Evolutionary conservation across 2,113 vertebrate species (phyloP), one percentile per base, ranked within the genome.

Genomic region (Cebus imitator): DNA sequence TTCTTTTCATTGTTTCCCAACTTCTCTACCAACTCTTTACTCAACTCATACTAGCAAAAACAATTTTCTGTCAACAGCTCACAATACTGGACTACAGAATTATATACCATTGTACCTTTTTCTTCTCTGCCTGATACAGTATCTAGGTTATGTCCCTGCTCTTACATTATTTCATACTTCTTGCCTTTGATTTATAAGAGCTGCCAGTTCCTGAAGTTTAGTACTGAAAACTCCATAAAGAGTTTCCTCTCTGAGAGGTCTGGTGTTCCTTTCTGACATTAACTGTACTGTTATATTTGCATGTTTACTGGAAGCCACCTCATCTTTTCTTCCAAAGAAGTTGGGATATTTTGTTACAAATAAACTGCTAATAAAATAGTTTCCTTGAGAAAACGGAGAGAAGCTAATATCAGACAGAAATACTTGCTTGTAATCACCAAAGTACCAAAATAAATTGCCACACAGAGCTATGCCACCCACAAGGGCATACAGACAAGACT

Each of bases 151-250:
- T 58, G 52, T 70, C 50, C 94, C 43, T 86, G 68, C 2, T 81
- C 40, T 55, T 52, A 11, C 9, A 45, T 79, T 88, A 80, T 37
- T 94, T 79, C 84, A 82, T 12, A 6, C 37, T 5, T 27, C n/a
- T 91, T 85, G 37, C 23, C 32, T 95, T 89, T 97, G 78, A 95
- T 95, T 94, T 96, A 86, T 75, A 86, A 66, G 37, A 16, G n/a
- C 37, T 95, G 75, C 64, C 76, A 91, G 72, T 8, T 89, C 78
- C 76, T 79, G 64, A 52, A 20, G 17, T 58, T 96, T 93, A 87
- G 66, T 70, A 61, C 91, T 68, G 35, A 93, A 95, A 95, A 90
- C 50, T 84, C 79, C 92, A 89, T 64, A 55, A 84, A 96, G 89
- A 43, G 27, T 81, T 92, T 81, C 32, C 66, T 89, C 27, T 27